phyloP scores from a whole-genome alignment of 2,888 invertebrate genomes.

The Scaptomyza flava region DNA sequence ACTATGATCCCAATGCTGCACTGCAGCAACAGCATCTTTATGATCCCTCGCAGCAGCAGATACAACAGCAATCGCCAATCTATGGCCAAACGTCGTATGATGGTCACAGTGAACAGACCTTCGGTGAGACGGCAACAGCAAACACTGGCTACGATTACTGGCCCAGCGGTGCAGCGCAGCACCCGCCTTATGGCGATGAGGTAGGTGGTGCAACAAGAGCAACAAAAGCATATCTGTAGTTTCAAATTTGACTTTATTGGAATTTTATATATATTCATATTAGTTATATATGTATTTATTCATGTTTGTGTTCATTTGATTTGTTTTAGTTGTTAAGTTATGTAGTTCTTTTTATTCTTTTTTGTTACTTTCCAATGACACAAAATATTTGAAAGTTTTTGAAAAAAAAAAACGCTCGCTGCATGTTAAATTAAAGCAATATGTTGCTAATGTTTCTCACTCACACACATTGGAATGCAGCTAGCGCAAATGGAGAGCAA shows the following conservation, averaged over 20 bases:
- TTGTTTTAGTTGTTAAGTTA: constrained; percentile 22
- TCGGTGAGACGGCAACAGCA: constrained; percentile 31
- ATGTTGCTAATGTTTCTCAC: constrained; percentile 65
- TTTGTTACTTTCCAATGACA: constrained; percentile 26
- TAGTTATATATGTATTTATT: background rate
- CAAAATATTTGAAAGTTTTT: constrained; percentile 21
- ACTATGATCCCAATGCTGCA: constrained; percentile 49
- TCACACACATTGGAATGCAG: constrained; percentile 56
- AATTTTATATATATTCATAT: background rate
- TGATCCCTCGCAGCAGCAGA: constrained; percentile 43
- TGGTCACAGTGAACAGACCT: constrained; percentile 20
- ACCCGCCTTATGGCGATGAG: constrained; percentile 67
- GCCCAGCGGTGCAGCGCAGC: constrained; percentile 62
- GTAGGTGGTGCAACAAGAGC: constrained; percentile 49
- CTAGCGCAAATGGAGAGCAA: constrained; percentile 41
- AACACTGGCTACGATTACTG: constrained; percentile 71
- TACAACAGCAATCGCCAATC: constrained; percentile 11
- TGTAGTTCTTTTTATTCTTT: constrained; percentile 12
- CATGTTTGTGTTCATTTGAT: constrained; percentile 6
- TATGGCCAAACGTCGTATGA: constrained; percentile 45
- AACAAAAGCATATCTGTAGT: constrained; percentile 22
- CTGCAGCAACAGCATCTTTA: constrained; percentile 40
- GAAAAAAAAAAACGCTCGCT: constrained; percentile 16
- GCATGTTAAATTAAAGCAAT: constrained; percentile 36
- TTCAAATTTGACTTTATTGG: constrained; percentile 22